Conservation (phyloP, 2,113 vertebrate genomes). For the Siniperca chuatsi region DNA sequence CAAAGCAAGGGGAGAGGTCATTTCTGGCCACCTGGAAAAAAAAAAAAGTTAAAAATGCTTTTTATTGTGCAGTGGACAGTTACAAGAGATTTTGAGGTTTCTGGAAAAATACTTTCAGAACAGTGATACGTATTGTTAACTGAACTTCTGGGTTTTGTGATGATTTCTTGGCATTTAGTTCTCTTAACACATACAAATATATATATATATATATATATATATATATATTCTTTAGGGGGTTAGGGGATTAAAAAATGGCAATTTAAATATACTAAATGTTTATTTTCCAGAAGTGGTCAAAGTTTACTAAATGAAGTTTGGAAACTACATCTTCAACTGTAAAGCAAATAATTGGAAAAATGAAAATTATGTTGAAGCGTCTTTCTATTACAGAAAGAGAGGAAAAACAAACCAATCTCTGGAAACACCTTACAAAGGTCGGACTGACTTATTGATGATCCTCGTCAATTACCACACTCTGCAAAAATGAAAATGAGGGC, state of each 20-base stretch:
- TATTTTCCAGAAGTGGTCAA: background rate
- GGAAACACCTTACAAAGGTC: constrained; percentile 50
- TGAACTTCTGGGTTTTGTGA: background rate
- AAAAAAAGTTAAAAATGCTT: background rate
- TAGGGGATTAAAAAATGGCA: background rate
- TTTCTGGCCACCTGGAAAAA: background rate
- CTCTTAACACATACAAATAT: too few relatives aligned
- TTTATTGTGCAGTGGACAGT: background rate
- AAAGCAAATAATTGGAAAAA: background rate
- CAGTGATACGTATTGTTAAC: background rate
- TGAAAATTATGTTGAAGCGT: background rate
- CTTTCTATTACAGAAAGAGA: background rate
- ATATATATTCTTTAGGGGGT: background rate
- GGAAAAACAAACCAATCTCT: background rate
- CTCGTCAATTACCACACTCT: constrained; percentile 39
- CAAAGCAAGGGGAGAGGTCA: background rate
- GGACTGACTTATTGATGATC: constrained; percentile 67
- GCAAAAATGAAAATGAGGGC: constrained; percentile 23
- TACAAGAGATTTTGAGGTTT: background rate
- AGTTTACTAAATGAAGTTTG: background rate
- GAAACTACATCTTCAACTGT: background rate
- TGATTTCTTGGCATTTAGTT: too few relatives aligned
- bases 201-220: too few relatives aligned
- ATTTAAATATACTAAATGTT: background rate
- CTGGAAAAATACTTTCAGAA: background rate